Percentiles rank a stretch among this genome's conserved stretches.
Evolutionary conservation across 2,797 vertebrate genomes (phyloP).

Genomic region (Helarctos malayanus): DNA sequence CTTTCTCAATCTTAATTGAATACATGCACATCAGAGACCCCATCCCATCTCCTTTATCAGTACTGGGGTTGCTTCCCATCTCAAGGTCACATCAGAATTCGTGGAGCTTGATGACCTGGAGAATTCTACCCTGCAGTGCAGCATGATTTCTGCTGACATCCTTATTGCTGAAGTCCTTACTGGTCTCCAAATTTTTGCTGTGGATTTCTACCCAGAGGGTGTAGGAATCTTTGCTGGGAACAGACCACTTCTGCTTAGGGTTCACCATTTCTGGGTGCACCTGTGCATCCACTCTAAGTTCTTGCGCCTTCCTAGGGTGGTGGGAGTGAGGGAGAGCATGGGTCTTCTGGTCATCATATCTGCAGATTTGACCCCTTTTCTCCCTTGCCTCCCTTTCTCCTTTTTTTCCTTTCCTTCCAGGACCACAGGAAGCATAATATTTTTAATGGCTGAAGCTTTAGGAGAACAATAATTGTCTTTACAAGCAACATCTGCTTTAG

Average conservation of each 20-base stretch:
- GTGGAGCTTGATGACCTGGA: background rate
- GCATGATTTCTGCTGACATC: background rate
- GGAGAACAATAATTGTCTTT: constrained; percentile 41
- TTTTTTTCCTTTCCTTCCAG: background rate
- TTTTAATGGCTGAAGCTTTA: constrained; percentile 28
- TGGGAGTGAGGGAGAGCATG: background rate
- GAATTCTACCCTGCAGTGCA: background rate
- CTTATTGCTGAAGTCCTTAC: background rate
- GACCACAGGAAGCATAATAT: background rate
- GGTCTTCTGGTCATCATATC: background rate
- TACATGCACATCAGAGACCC: background rate
- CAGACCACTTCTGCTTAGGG: background rate
- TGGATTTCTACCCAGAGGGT: background rate
- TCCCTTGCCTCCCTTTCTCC: too few species aligned
- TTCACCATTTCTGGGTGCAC: background rate
- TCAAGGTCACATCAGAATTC: background rate
- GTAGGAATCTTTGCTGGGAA: background rate
- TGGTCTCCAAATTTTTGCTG: background rate
- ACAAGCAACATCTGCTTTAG: constrained; percentile 31
- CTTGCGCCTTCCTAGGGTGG: background rate
- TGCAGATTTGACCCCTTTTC: background rate
- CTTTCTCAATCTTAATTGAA: background rate
- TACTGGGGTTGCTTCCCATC: background rate
- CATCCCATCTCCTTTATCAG: background rate
- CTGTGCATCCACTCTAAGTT: background rate